Evolutionary conservation across 1,140 invertebrate genomes (phyloP).

Genomic region (Drosophila kanapiae): DNA sequence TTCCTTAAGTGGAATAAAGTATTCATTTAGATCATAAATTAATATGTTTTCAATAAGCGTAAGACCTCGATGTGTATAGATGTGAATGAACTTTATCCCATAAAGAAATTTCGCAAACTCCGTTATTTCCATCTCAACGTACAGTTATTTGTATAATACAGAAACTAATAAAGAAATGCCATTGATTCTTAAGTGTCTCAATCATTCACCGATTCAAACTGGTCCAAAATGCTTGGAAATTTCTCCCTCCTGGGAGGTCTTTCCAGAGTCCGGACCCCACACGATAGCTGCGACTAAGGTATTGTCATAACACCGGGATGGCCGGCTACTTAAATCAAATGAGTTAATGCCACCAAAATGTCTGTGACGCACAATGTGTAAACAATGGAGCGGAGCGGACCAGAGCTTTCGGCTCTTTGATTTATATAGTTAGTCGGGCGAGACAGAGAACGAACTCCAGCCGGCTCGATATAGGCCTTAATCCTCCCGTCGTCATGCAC

Average conservation of each 20-base stretch:
- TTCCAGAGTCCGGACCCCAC: slow-evolving; percentile 51
- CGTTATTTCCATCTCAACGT: background rate
- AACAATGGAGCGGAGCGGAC: slow-evolving; percentile 59
- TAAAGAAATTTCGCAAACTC: background rate
- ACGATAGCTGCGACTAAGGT: slow-evolving; percentile 36
- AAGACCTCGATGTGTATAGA: background rate
- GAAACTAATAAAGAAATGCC: slow-evolving; percentile 1
- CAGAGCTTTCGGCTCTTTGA: slow-evolving; percentile 64
- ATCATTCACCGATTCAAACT: slow-evolving; percentile 1
- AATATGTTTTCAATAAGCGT: background rate
- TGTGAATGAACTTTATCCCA: background rate
- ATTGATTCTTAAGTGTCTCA: slow-evolving; percentile 8
- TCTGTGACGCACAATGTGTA: slow-evolving; percentile 73
- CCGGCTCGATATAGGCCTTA: slow-evolving; percentile 41
- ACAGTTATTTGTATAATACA: slow-evolving; percentile 5
- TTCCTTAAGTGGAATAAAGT: no score
- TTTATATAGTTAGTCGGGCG: slow-evolving; percentile 56
- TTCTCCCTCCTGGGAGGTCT: slow-evolving; percentile 41
- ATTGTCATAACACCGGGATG: slow-evolving; percentile 64
- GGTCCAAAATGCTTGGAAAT: slow-evolving; percentile 13
- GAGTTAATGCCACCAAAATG: slow-evolving; percentile 78
- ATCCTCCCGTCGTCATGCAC: slow-evolving; percentile 64
- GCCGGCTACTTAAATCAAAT: slow-evolving; percentile 74
- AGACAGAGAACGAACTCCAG: slow-evolving; percentile 46
- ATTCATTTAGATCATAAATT: background rate